Conservation (phyloP, 2,888 invertebrate genomes). For the Erebia palarica region DNA sequence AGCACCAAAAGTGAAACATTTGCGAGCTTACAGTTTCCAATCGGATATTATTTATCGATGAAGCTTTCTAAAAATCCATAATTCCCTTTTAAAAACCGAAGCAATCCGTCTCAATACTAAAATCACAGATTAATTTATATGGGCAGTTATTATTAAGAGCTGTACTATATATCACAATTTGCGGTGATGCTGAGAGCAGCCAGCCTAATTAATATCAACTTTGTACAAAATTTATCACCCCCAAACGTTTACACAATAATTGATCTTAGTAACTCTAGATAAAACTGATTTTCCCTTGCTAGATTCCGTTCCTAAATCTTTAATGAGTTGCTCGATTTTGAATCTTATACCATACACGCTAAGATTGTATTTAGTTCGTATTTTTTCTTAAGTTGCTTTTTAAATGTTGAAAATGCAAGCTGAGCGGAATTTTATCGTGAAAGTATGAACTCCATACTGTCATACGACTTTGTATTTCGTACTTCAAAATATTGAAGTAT, state of each 20-base stretch:
- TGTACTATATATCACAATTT: constrained; percentile 49
- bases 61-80: background rate
- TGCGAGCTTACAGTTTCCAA: background rate
- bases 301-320: constrained; percentile 21
- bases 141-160: constrained; percentile 44
- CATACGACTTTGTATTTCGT: constrained; percentile 31
- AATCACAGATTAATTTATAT: constrained; percentile 41
- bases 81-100: constrained; percentile 11
- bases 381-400: constrained; percentile 40
- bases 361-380: constrained; percentile 13
- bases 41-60: background rate
- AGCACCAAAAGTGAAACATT: too few species aligned
- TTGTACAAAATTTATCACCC: constrained; percentile 64
- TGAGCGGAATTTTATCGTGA: constrained; percentile 48
- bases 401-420: constrained; percentile 47
- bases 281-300: constrained; percentile 31
- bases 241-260: constrained; percentile 44
- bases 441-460: constrained; percentile 39
- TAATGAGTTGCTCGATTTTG: constrained; percentile 18
- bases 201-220: constrained; percentile 76
- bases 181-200: constrained; percentile 55
- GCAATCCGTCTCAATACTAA: constrained; percentile 28
- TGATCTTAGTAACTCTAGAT: constrained; percentile 45
- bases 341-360: constrained; percentile 29
- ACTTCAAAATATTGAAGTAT: constrained; percentile 33